A percentile compares a stretch with the other conserved stretches of the same genome.
Conservation (phyloP, 2,113 vertebrate genomes). For the Halcyon malimbica region DNA sequence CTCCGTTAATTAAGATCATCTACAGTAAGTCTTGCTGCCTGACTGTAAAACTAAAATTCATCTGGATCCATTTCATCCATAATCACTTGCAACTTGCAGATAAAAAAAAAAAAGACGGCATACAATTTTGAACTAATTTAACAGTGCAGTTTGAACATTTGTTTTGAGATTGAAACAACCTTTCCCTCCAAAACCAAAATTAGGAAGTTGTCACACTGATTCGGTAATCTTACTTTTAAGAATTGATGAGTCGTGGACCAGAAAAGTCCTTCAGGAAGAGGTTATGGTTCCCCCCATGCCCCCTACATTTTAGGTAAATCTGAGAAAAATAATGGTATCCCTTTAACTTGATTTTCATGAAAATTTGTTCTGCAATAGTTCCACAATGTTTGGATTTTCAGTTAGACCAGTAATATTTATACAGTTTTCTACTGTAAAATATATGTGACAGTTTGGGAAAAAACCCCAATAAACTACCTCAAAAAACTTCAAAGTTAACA, state of each 20-base stretch:
- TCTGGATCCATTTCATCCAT: not conserved
- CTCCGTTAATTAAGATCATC: not conserved
- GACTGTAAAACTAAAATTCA: not conserved
- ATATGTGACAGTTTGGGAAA: not conserved
- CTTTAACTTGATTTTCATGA: not conserved
- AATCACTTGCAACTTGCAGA: not conserved
- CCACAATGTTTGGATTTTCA: not conserved
- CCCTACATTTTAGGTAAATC: not conserved
- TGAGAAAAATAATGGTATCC: not conserved
- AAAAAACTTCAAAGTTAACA: not conserved
- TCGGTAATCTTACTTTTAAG: not conserved
- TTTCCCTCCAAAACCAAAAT: not conserved
- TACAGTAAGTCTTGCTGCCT: not conserved
- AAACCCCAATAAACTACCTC: not conserved
- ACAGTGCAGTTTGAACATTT: not conserved
- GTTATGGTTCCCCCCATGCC: fast-evolving
- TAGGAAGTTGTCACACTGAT: not conserved
- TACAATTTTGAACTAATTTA: not conserved
- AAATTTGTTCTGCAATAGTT: not conserved
- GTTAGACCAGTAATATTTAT: not conserved
- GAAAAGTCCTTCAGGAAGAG: not conserved
- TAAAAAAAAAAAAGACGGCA: not conserved
- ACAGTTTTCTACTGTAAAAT: not conserved
- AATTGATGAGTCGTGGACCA: not conserved
- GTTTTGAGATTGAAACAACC: not conserved